These are phyloP conservation scores for Zeus faber DNA, from an alignment of 2,113 vertebrate species.

Conservation along the genomic window DNA sequence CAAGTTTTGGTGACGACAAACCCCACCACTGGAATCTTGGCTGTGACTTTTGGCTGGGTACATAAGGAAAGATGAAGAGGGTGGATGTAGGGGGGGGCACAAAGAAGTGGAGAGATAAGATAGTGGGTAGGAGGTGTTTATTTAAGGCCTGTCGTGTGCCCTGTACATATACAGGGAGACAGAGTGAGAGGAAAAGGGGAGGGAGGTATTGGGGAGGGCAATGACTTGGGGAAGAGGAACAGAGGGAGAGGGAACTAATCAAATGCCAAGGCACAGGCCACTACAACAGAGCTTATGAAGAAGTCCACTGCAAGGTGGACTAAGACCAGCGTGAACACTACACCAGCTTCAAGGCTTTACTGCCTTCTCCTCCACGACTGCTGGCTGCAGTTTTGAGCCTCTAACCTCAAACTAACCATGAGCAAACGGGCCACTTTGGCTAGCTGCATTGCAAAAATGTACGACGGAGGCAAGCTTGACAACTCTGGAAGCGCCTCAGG, in stretches of 20 bases:
- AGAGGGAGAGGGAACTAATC: neutral
- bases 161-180: slow-evolving; percentile 34
- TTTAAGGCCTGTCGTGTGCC: slow-evolving; percentile 59
- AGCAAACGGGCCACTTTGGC: slow-evolving; percentile 43
- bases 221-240: slow-evolving; percentile 1
- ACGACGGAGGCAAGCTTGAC: slow-evolving; percentile 57
- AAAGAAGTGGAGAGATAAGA: slow-evolving; percentile 52
- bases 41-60: slow-evolving; percentile 27
- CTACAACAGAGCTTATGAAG: slow-evolving; percentile 31
- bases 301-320: slow-evolving; percentile 19
- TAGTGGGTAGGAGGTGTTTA: slow-evolving; percentile 53
- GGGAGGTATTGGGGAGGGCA: neutral
- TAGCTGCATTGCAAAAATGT: slow-evolving; percentile 73
- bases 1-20: slow-evolving; percentile 80
- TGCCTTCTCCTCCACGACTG: neutral
- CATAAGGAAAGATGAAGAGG: slow-evolving; percentile 9
- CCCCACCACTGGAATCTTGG: slow-evolving; percentile 63
- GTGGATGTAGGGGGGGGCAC: slow-evolving; percentile 2
- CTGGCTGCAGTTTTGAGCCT: slow-evolving; percentile 18
- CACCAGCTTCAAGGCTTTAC: neutral
- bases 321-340: neutral
- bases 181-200: neutral
- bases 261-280: too few relatives aligned
- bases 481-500: slow-evolving; percentile 34
- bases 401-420: slow-evolving; percentile 38